Conservation (phyloP, 2,113 vertebrate species). For the Notarius lentiginosus region DNA sequence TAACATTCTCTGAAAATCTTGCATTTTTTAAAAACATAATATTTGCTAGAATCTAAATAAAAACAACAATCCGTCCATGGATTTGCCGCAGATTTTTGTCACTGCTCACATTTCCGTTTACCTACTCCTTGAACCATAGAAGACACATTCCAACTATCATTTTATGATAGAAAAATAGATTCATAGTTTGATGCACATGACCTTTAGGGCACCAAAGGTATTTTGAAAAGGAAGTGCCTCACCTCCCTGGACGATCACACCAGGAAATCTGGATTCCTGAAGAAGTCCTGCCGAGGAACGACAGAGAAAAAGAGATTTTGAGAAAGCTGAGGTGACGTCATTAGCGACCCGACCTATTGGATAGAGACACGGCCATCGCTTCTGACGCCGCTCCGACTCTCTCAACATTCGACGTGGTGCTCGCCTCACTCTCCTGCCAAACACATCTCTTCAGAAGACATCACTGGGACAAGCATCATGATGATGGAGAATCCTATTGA, state of each 20-base stretch:
- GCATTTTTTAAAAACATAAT: background rate
- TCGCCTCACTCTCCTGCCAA: background rate
- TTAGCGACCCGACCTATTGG: constrained; percentile 62
- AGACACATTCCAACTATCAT: constrained; percentile 8
- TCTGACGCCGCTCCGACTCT: constrained; percentile 62
- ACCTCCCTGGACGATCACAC: constrained; percentile 21
- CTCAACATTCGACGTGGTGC: constrained; percentile 54
- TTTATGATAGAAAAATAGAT: constrained; percentile 21
- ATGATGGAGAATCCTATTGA: background rate
- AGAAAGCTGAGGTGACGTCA: constrained; percentile 62
- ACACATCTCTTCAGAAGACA: background rate
- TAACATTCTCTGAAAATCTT: background rate
- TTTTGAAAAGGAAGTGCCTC: constrained; percentile 26
- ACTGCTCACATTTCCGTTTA: background rate
- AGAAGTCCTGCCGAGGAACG: constrained; percentile 34
- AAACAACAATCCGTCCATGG: background rate
- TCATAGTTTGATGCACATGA: constrained; percentile 20
- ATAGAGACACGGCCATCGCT: constrained; percentile 61
- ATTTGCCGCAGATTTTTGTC: background rate
- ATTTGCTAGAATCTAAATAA: background rate
- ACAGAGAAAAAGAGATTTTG: constrained; percentile 46
- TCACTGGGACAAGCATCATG: background rate
- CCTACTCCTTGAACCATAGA: constrained; percentile 16
- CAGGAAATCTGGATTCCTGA: constrained; percentile 18
- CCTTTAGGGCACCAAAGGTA: constrained; percentile 33